These are phyloP conservation scores for Solea solea DNA, from an alignment of 2,113 vertebrate genomes.

Conservation along the genomic window DNA sequence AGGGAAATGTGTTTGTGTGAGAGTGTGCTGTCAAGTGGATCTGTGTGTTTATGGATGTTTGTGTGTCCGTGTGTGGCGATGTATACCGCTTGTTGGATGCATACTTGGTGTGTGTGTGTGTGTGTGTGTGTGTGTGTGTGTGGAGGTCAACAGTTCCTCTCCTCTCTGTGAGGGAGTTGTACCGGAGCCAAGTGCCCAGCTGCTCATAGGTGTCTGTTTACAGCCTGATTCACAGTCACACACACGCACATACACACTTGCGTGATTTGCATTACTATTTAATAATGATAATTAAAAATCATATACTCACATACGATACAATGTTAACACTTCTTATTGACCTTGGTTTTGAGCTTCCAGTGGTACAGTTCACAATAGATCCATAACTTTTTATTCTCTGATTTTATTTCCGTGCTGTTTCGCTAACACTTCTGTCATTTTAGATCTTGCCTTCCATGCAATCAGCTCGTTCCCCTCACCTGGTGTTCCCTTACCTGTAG, in stretches of 20 bases:
- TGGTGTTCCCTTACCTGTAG: too few species aligned
- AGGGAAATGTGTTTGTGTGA: slow-evolving; percentile 63
- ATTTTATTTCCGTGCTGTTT: too few species aligned
- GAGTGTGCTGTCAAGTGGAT: slow-evolving; percentile 59
- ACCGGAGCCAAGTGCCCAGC: slow-evolving; percentile 89
- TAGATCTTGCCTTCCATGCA: too few species aligned
- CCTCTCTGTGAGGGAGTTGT: slow-evolving; percentile 76
- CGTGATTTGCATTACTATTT: slow-evolving; percentile 14
- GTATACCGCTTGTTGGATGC: slow-evolving; percentile 49
- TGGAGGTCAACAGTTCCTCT: slow-evolving; percentile 82
- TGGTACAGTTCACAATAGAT: too few species aligned
- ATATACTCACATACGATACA: too few species aligned
- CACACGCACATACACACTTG: slow-evolving; percentile 21
- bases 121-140: slow-evolving; percentile 48
- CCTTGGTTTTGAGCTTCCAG: too few species aligned
- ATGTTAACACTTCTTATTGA: too few species aligned
- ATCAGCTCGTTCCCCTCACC: too few species aligned
- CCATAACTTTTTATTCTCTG: too few species aligned
- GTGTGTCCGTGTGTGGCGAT: slow-evolving; percentile 58
- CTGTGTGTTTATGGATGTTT: slow-evolving; percentile 68
- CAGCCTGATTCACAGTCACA: slow-evolving; percentile 57
- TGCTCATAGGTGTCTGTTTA: slow-evolving; percentile 85
- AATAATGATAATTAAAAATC: background rate
- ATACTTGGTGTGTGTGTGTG: slow-evolving; percentile 34
- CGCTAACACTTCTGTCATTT: too few species aligned